These are phyloP conservation scores for Meleagris gallopavo DNA, from an alignment of 2,113 vertebrate species.

Conservation along the genomic window DNA sequence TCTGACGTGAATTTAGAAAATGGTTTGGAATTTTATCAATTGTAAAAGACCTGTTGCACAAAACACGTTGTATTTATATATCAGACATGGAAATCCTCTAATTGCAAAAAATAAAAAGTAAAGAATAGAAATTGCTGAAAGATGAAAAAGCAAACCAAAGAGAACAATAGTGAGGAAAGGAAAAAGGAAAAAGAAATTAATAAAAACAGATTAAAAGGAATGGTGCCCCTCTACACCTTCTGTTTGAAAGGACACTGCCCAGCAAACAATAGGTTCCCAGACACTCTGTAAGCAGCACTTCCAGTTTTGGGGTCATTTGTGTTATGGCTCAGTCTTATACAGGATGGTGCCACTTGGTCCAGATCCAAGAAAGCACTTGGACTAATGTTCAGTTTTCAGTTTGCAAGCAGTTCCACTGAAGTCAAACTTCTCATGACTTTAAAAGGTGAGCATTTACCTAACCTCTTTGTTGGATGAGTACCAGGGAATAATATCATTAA, in stretches of 20 bases:
- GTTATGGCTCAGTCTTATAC: not conserved
- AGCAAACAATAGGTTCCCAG: not conserved
- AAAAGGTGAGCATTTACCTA: not conserved
- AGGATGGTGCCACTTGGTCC: not conserved
- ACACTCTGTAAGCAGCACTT: not conserved
- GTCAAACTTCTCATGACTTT: not conserved
- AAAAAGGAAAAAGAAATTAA: not conserved
- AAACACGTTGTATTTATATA: rapidly evolving
- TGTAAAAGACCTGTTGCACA: not conserved
- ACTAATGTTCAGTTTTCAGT: not conserved
- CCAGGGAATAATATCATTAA: not conserved
- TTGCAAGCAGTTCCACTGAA: not conserved
- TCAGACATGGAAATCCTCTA: not conserved
- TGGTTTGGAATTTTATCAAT: not conserved
- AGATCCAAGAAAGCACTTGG: not conserved
- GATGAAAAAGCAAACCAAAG: not conserved
- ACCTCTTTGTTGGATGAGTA: not conserved
- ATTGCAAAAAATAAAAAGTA: not conserved
- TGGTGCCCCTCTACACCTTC: not conserved
- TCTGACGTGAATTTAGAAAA: not conserved
- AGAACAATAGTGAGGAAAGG: not conserved
- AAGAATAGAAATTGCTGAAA: not conserved
- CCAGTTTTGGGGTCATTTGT: not conserved
- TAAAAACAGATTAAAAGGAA: not conserved
- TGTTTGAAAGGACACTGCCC: not conserved